phyloP scores from a whole-genome alignment of 2,113 vertebrate genomes.

The Anseranas semipalmata region DNA sequence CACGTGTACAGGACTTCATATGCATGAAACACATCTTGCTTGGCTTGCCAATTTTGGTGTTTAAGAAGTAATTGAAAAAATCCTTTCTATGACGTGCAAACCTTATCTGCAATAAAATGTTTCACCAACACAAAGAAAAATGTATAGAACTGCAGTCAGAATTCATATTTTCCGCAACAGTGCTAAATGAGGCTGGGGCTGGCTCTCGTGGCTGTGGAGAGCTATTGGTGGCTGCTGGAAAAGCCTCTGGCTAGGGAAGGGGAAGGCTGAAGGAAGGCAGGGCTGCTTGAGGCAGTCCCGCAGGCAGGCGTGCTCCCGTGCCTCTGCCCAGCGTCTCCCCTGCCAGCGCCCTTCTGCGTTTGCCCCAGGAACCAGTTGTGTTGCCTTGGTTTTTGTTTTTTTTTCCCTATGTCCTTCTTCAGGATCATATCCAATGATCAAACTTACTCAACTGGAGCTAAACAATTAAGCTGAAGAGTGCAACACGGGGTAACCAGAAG shows the following conservation, averaged over 20 bases:
- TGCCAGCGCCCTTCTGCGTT: background rate
- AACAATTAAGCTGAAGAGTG: background rate
- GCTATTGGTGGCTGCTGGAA: background rate
- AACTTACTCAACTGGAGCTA: background rate
- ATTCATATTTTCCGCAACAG: background rate
- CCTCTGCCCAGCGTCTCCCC: background rate
- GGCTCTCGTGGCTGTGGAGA: background rate
- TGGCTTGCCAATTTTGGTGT: background rate
- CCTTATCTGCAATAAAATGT: background rate
- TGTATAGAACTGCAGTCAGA: background rate
- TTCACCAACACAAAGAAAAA: background rate
- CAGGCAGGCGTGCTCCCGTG: background rate
- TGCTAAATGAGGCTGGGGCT: background rate
- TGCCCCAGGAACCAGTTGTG: background rate
- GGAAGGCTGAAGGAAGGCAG: background rate
- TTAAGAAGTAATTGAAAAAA: background rate
- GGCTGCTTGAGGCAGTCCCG: background rate
- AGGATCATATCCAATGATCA: background rate
- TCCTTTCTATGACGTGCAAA: background rate
- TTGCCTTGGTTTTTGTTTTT: rapidly evolving
- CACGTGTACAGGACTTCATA: background rate
- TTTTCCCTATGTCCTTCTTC: background rate
- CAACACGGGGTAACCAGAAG: background rate
- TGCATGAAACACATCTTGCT: background rate
- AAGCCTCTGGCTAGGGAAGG: rapidly evolving